Evolutionary conservation across 2,888 invertebrate species (phyloP).

Genomic region (Latrodectus elegans): DNA sequence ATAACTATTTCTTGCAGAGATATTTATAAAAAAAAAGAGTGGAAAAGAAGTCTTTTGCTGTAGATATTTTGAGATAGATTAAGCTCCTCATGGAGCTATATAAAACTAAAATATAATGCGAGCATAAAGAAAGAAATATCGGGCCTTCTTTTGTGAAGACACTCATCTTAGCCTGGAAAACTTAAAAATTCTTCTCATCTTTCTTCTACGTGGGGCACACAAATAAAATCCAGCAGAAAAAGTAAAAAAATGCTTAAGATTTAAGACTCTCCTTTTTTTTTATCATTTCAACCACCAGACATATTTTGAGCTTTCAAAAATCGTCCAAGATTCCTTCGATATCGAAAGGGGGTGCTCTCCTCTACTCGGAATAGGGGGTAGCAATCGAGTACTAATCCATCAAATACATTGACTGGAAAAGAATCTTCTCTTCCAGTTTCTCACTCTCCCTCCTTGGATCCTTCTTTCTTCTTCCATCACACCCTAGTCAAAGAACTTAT

Average conservation of each 20-base stretch:
- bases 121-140: not conserved
- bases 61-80: no score
- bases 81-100: no score
- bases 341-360: not conserved
- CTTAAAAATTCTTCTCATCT: constrained; percentile 20
- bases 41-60: no score
- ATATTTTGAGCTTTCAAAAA: constrained; percentile 3
- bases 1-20: no score
- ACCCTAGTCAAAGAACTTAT: not conserved
- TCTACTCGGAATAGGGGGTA: constrained; percentile 23
- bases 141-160: not conserved
- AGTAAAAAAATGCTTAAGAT: constrained; percentile 27
- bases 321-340: not conserved
- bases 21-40: no score
- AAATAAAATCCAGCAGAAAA: constrained; percentile 30
- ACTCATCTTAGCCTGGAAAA: not conserved
- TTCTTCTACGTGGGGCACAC: constrained; percentile 7
- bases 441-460: not conserved
- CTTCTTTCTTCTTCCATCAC: constrained; percentile 6
- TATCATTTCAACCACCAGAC: constrained; percentile 2
- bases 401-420: constrained; percentile 52
- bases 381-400: constrained; percentile 61
- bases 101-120: no score
- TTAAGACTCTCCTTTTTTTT: constrained; percentile 29
- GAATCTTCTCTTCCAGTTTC: constrained; percentile 24